Evolutionary conservation across 2,888 invertebrate species (phyloP).

Genomic region (Salpingus planirostris): DNA sequence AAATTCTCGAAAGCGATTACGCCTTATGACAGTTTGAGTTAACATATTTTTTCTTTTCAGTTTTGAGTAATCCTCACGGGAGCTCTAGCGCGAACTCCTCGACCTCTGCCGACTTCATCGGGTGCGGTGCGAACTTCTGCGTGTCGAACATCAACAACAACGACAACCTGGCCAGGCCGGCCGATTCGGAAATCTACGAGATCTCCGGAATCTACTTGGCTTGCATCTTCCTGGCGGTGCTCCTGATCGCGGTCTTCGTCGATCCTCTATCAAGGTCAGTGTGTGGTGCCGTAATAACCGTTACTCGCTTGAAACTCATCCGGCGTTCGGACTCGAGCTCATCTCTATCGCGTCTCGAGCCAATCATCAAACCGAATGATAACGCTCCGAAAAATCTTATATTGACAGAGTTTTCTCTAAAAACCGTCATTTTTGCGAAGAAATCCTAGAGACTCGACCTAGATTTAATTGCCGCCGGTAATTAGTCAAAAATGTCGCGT

Average conservation of each 20-base stretch:
- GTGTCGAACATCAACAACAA: slow-evolving; percentile 61
- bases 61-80: slow-evolving; percentile 67
- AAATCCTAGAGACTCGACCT: too few relatives aligned
- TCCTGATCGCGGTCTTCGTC: slow-evolving; percentile 78
- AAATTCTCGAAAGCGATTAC: too few relatives aligned
- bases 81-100: slow-evolving; percentile 34
- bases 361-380: too few relatives aligned
- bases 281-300: slow-evolving; percentile 11
- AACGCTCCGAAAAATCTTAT: too few relatives aligned
- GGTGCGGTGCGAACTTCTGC: slow-evolving; percentile 78
- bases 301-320: slow-evolving; percentile 6
- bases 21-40: slow-evolving; percentile 6
- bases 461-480: too few relatives aligned
- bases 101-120: slow-evolving; percentile 42
- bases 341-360: too few relatives aligned
- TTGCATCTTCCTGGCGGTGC: slow-evolving; percentile 76
- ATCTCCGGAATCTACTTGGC: slow-evolving; percentile 83
- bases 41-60: slow-evolving; percentile 44
- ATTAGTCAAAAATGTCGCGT: too few relatives aligned
- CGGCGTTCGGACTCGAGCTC: too few relatives aligned
- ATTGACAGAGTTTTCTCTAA: too few relatives aligned
- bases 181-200: slow-evolving; percentile 77
- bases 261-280: slow-evolving; percentile 82
- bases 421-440: too few relatives aligned
- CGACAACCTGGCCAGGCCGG: slow-evolving; percentile 70